A percentile compares a stretch with the other conserved stretches of the same genome.
Conservation (phyloP, 2,797 vertebrate species). For the Anguilla anguilla region DNA sequence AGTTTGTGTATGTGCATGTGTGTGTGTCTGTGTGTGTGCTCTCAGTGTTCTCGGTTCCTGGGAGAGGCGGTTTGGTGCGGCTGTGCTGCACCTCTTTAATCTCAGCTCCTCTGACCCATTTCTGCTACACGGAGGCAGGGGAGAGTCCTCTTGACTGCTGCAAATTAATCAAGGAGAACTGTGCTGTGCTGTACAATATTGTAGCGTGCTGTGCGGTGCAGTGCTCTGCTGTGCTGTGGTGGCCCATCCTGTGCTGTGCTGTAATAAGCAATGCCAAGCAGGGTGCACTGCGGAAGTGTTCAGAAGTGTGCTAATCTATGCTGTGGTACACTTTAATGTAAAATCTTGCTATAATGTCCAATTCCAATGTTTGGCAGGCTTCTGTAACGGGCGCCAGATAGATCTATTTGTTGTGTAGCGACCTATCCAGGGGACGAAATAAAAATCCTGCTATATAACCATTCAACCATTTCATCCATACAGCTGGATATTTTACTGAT, state of each 20-base stretch:
- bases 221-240: background rate
- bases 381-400: background rate
- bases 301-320: no score
- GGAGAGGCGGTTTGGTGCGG: conserved; percentile 37
- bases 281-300: background rate
- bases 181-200: background rate
- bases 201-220: background rate
- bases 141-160: conserved; percentile 16
- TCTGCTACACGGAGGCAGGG: conserved; percentile 13
- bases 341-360: background rate
- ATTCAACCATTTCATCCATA: background rate
- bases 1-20: background rate
- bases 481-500: background rate
- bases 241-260: background rate
- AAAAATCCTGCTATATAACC: background rate
- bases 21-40: background rate
- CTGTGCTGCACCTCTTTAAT: conserved; percentile 33
- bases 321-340: background rate
- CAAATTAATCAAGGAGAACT: conserved; percentile 23
- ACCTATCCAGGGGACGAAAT: background rate
- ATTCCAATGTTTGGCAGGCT: background rate
- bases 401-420: background rate
- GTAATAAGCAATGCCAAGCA: background rate
- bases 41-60: conserved; percentile 27
- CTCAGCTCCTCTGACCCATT: conserved; percentile 43